phyloP scores from a whole-genome alignment of 2,888 invertebrate species.

The Dioctria linearis region DNA sequence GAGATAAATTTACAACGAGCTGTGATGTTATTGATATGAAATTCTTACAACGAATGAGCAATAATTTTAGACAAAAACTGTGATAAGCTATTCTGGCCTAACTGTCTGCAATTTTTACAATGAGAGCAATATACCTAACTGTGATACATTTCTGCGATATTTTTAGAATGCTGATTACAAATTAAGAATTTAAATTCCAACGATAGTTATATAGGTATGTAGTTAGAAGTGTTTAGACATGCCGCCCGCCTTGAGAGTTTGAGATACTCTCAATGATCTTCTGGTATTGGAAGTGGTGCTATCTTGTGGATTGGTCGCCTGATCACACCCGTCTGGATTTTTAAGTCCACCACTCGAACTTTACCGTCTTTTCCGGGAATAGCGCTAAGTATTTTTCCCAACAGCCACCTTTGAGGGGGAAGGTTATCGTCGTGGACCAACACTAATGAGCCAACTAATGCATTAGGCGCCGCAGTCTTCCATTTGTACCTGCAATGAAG shows the following conservation, averaged over 20 bases:
- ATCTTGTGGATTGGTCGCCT: not conserved
- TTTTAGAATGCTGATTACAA: too few species aligned
- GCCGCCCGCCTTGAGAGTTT: conserved; percentile 7
- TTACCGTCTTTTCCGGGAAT: not conserved
- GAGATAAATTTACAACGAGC: too few species aligned
- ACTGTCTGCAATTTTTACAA: too few species aligned
- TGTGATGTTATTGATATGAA: too few species aligned
- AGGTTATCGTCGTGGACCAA: conserved; percentile 13
- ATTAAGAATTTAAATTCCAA: too few species aligned
- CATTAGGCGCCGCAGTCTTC: not conserved
- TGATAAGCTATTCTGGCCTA: too few species aligned
- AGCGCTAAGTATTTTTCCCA: not conserved
- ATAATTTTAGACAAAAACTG: too few species aligned
- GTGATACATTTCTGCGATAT: too few species aligned
- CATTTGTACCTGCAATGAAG: conserved; percentile 18
- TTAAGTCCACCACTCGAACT: not conserved
- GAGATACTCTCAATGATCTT: conserved; percentile 22
- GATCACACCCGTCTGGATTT: not conserved
- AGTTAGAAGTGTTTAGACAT: not conserved
- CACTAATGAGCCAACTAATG: not conserved
- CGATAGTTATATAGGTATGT: too few species aligned
- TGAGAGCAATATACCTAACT: too few species aligned
- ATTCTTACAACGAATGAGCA: too few species aligned
- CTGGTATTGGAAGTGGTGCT: not conserved
- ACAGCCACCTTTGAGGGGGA: conserved; percentile 11